Conservation (phyloP, 2,888 invertebrate species). For the Acronicta psi region DNA sequence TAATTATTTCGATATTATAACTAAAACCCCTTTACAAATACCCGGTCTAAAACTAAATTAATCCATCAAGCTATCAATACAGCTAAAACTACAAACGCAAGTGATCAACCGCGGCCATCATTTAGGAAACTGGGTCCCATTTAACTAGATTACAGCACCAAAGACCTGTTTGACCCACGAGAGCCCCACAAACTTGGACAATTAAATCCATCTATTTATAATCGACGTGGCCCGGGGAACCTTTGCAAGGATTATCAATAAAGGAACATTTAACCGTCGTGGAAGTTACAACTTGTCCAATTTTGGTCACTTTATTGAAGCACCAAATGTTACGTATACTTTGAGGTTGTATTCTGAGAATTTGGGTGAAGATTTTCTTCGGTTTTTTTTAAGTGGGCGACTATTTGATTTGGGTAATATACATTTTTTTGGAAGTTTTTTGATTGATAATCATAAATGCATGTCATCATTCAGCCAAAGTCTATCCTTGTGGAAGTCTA, state of each 20-base stretch:
- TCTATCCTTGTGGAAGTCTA: no score
- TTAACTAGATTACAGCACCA: slow-evolving; percentile 54
- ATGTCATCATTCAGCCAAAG: no score
- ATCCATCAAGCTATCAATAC: slow-evolving; percentile 26
- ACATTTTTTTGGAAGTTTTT: no score
- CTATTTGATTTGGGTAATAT: no score
- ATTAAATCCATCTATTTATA: slow-evolving; percentile 63
- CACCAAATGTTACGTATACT: slow-evolving; percentile 49
- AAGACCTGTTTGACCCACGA: slow-evolving; percentile 42
- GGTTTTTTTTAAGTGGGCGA: not conserved
- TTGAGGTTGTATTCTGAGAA: slow-evolving; percentile 49
- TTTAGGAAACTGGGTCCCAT: slow-evolving; percentile 45
- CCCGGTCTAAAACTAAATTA: slow-evolving; percentile 1
- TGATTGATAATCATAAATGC: no score
- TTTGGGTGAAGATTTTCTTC: slow-evolving; percentile 1
- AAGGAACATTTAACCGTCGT: slow-evolving; percentile 57
- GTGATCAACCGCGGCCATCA: slow-evolving; percentile 38
- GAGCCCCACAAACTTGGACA: slow-evolving; percentile 55
- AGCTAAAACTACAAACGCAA: slow-evolving; percentile 31
- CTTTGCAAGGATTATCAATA: slow-evolving; percentile 58
- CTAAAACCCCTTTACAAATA: slow-evolving; percentile 4
- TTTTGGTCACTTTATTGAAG: slow-evolving; percentile 62
- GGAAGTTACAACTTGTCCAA: slow-evolving; percentile 56
- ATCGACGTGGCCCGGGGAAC: slow-evolving; percentile 51
- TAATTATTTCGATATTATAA: not conserved